A percentile compares a stretch with the other conserved stretches of the same genome.
phyloP scores from a whole-genome alignment of 2,797 vertebrate species.

The Neoniphon sammara region DNA sequence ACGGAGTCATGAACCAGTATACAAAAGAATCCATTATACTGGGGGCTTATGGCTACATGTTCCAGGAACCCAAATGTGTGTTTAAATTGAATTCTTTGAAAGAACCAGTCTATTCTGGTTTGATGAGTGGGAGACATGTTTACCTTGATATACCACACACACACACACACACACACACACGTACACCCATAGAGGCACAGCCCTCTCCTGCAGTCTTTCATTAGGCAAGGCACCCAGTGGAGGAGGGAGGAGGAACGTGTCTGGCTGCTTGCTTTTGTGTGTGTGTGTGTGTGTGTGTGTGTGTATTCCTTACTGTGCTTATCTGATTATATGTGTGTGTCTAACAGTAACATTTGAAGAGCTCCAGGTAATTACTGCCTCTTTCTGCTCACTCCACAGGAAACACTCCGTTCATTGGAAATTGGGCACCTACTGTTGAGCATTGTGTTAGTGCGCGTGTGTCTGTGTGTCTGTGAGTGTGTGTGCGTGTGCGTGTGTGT shows the following conservation, averaged over 20 bases:
- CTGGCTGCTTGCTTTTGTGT: not conserved
- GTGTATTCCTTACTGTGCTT: not conserved
- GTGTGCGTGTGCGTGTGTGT: not conserved
- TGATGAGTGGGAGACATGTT: not conserved
- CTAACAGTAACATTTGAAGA: slow-evolving; percentile 23
- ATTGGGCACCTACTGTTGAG: not conserved
- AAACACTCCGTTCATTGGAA: slow-evolving; percentile 35
- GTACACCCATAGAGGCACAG: too few species aligned
- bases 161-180: too few species aligned
- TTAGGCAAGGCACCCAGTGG: not conserved
- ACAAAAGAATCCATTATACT: not conserved
- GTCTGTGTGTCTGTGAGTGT: not conserved
- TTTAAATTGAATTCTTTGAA: not conserved
- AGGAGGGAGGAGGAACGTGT: not conserved
- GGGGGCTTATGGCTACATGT: not conserved
- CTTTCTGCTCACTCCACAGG: slow-evolving; percentile 37
- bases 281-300: slow-evolving; percentile 16
- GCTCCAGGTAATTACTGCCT: slow-evolving; percentile 51
- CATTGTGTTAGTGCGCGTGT: not conserved
- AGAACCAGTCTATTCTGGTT: too few species aligned
- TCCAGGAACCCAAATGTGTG: not conserved
- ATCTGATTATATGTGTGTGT: slow-evolving; percentile 6
- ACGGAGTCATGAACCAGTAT: not conserved
- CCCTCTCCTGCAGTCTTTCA: not conserved
- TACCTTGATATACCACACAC: not conserved